Base-by-base conservation (phyloP, 2,113 vertebrate genomes). In the Urocitellus parryii region DNA sequence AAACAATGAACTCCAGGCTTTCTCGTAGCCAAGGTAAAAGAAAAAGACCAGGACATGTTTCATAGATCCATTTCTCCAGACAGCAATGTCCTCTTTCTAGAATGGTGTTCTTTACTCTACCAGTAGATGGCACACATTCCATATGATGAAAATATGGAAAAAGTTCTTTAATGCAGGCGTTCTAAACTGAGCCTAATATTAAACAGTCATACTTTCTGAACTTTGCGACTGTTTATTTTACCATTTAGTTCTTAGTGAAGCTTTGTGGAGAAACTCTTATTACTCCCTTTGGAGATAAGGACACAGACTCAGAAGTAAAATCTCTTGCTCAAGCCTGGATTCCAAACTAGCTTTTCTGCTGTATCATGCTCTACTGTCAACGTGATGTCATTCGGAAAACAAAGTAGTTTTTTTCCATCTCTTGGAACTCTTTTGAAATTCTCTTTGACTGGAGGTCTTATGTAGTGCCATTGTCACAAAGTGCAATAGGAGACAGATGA, bases 91-190 rank as follows among this genome's bases (percentile, higher is more conserved):
- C 13, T 76, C 32, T 42, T 94, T 63, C 29, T 5, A 22, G 45
- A 86, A 58, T 12, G 18, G 25, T 9, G 7, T 91, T 95, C 86
- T 93, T 67, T 67, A 11, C 20, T 70, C n/a, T 18, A 81, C 94
- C 96, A 91, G 74, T 85, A 97, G 96, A 95, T 97, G 94, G 79
- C 88, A n/a, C 8, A 14, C 68, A 32, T 95, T 89, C 79, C 82
- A 74, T n/a, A 14, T 74, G 45, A 63, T 73, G 90, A 78, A n/a
- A 86, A 70, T 56, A 80, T 32, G 12, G 24, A 72, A 76, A 4
- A 56, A 32, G 4, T 12, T 45, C 20, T 51, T 78, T 48, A 58
- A 24, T 1, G 8, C 4, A 39, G 58, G 65, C 24, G 18, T 94
- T 90, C 61, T 78, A 85, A 95, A 91, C 29, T 24, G 53, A 93